phyloP scores from a whole-genome alignment of 2,888 invertebrate genomes.

The Punctoribates punctum region DNA sequence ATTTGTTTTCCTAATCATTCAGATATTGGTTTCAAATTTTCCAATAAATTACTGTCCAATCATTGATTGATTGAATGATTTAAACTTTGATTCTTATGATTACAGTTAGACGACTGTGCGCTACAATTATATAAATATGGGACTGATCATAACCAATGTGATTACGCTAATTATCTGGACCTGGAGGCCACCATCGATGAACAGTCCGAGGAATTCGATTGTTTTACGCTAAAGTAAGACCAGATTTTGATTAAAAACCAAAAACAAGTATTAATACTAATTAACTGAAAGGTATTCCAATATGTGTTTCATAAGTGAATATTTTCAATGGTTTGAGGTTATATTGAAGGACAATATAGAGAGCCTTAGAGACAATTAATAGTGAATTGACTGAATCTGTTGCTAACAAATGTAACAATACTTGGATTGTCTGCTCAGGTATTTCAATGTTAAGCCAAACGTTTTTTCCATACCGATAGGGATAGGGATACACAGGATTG shows the following conservation, averaged over 20 bases:
- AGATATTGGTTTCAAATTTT: not conserved
- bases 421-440: conserved; percentile 10
- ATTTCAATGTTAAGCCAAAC: not conserved
- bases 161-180: conserved; percentile 95
- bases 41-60: conserved; percentile 35
- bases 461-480: not conserved
- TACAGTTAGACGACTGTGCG: conserved; percentile 94
- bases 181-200: conserved; percentile 93
- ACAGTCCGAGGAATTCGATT: conserved; percentile 95
- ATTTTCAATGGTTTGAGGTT: not conserved
- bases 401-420: conserved; percentile 6
- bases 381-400: not conserved
- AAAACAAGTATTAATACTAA: too few species aligned
- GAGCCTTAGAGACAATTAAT: not conserved
- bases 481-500: too few species aligned
- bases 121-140: conserved; percentile 84
- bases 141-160: conserved; percentile 62
- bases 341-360: not conserved
- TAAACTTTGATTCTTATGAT: conserved; percentile 57
- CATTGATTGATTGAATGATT: conserved; percentile 46
- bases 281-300: too few species aligned
- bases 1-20: conserved; percentile 7
- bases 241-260: not conserved
- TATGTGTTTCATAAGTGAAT: not conserved
- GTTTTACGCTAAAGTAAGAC: conserved; percentile 64